A percentile compares a stretch with the other conserved stretches of the same genome.
Evolutionary conservation across 2,113 vertebrate genomes (phyloP).

Genomic region (Hippoglossus stenolepis): DNA sequence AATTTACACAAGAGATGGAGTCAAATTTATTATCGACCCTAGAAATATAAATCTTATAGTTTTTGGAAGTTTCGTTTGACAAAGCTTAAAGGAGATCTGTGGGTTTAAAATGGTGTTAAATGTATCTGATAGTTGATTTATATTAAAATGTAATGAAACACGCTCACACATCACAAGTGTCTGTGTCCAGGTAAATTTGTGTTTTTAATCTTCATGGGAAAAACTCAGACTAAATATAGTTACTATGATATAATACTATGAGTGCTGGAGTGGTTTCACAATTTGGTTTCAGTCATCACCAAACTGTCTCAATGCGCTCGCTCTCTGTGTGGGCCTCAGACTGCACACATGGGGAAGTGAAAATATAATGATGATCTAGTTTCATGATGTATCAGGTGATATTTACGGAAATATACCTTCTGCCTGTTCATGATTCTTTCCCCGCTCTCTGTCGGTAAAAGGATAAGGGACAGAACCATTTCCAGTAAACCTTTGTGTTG

Average conservation of each 20-base stretch:
- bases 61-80: too few species aligned
- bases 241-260: too few species aligned
- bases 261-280: background rate
- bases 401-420: background rate
- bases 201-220: background rate
- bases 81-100: too few species aligned
- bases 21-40: too few species aligned
- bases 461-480: too few species aligned
- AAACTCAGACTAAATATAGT: background rate
- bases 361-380: background rate
- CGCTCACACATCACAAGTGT: background rate
- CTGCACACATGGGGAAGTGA: slow-evolving; percentile 32
- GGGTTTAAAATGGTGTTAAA: too few species aligned
- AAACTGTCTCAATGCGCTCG: background rate
- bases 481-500: background rate
- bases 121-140: too few species aligned
- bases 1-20: too few species aligned
- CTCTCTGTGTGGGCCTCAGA: background rate
- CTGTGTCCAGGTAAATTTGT: background rate
- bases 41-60: too few species aligned
- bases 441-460: too few species aligned
- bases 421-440: background rate
- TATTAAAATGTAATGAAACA: too few species aligned
- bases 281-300: slow-evolving; percentile 7
- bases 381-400: background rate